Percentiles rank a stretch among this genome's conserved stretches.
phyloP scores from a whole-genome alignment of 1,140 invertebrate species.

The Branchinecta lynchi region DNA sequence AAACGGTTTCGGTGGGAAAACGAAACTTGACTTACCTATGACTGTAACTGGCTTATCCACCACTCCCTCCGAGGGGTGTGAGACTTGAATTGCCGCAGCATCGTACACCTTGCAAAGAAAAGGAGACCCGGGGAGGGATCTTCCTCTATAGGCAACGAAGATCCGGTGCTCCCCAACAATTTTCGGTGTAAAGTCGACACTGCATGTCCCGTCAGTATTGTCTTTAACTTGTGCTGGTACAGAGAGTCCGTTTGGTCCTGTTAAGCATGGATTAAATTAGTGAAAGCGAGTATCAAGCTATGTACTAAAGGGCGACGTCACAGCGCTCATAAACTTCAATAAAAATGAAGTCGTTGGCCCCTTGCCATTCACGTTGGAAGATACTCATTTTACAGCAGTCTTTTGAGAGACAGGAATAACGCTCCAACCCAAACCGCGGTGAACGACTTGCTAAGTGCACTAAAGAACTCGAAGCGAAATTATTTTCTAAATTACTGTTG shows the following conservation, averaged over 20 bases:
- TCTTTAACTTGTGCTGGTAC: conserved; percentile 73
- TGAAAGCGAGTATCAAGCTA: not conserved
- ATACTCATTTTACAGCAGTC: no score
- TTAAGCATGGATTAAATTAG: not conserved
- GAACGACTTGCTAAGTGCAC: no score
- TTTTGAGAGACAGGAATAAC: no score
- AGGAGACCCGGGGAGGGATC: conserved; percentile 59
- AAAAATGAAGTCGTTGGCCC: no score
- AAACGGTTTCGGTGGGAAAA: not conserved
- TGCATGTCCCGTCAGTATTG: conserved; percentile 48
- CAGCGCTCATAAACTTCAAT: no score
- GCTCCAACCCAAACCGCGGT: no score
- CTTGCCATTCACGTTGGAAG: no score
- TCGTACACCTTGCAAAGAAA: conserved; percentile 91
- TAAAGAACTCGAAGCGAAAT: no score
- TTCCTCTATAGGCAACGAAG: conserved; percentile 41
- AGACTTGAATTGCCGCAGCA: conserved; percentile 82
- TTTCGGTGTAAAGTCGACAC: conserved; percentile 68
- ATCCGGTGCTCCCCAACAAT: conserved; percentile 80
- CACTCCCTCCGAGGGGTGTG: conserved; percentile 71
- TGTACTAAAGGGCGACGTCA: no score
- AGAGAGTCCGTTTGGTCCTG: conserved; percentile 42
- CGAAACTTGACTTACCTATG: conserved; percentile 48
- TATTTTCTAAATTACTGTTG: no score
- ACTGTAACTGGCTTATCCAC: conserved; percentile 88